Evolutionary conservation across 2,797 vertebrate species (phyloP).

Genomic region (Pseudomugil tenellus): DNA sequence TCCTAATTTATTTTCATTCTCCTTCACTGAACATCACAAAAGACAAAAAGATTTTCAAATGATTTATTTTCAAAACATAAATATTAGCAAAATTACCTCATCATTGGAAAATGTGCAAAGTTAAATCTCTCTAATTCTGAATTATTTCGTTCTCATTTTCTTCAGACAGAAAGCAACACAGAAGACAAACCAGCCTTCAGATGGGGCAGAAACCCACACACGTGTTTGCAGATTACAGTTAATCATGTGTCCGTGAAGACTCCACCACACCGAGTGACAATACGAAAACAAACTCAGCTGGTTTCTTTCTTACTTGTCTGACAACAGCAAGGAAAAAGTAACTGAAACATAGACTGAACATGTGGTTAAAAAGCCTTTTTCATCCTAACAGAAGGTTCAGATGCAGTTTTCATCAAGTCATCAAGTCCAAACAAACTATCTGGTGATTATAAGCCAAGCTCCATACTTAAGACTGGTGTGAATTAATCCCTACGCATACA

Average conservation of each 20-base stretch:
- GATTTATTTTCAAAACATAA: slow-evolving; percentile 78
- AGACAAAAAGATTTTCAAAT: slow-evolving; percentile 29
- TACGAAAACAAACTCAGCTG: neutral
- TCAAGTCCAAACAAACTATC: neutral
- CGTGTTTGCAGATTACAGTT: slow-evolving; percentile 3
- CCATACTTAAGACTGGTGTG: neutral
- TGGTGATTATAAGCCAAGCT: slow-evolving; percentile 17
- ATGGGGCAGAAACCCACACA: slow-evolving; percentile 4
- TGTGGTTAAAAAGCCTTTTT: slow-evolving; percentile 8
- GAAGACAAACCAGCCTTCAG: neutral
- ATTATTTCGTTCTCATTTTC: neutral
- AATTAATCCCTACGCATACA: slow-evolving; percentile 12
- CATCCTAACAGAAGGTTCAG: neutral
- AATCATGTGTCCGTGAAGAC: neutral
- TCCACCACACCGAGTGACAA: slow-evolving; percentile 1
- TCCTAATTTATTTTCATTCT: neutral
- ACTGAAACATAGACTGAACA: neutral
- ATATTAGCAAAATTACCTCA: slow-evolving; percentile 67
- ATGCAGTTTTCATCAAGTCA: neutral
- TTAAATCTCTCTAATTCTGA: slow-evolving; percentile 11
- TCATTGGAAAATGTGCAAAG: slow-evolving; percentile 52
- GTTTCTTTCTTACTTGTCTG: neutral
- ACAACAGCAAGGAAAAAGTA: slow-evolving; percentile 2
- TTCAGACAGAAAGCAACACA: neutral
- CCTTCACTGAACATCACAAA: neutral